phyloP scores from a whole-genome alignment of 2,888 invertebrate genomes.

The Ernsta delagoae region DNA sequence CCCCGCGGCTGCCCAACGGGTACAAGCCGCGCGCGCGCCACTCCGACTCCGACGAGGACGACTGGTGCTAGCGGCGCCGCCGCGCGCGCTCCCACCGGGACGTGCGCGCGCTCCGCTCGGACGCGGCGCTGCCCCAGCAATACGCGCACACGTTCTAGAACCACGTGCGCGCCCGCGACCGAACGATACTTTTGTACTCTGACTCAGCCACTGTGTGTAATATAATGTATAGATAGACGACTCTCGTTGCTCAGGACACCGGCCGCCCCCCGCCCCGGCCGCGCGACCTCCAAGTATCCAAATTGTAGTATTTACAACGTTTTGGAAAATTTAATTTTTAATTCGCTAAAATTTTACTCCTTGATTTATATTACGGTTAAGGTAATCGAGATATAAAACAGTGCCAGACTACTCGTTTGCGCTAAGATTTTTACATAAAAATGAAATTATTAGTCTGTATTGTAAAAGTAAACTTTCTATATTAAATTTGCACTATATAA shows the following conservation, averaged over 20 bases:
- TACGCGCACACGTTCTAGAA: slow-evolving; percentile 49
- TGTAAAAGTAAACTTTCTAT: slow-evolving; percentile 81
- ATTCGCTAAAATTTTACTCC: slow-evolving; percentile 84
- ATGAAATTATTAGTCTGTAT: slow-evolving; percentile 82
- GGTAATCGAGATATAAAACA: slow-evolving; percentile 79
- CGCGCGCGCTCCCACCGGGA: slow-evolving; percentile 80
- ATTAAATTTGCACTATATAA: slow-evolving; percentile 81
- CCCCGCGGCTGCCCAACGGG: slow-evolving; percentile 94
- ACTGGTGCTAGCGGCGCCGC: slow-evolving; percentile 82
- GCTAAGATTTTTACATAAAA: slow-evolving; percentile 83
- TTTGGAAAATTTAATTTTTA: slow-evolving; percentile 84
- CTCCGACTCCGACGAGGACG: slow-evolving; percentile 83
- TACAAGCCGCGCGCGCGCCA: slow-evolving; percentile 90
- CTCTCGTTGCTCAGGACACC: slow-evolving; percentile 76
- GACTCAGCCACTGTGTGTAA: slow-evolving; percentile 65
- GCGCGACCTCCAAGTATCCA: slow-evolving; percentile 69
- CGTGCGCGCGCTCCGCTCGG: slow-evolving; percentile 70
- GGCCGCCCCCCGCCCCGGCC: slow-evolving; percentile 59
- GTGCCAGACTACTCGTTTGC: slow-evolving; percentile 83
- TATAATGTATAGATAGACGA: slow-evolving; percentile 67
- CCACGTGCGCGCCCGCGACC: slow-evolving; percentile 43
- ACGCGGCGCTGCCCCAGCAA: slow-evolving; percentile 46
- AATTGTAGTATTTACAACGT: slow-evolving; percentile 83
- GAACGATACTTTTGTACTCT: slow-evolving; percentile 63
- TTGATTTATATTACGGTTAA: slow-evolving; percentile 83